These are phyloP conservation scores for Porites lobata DNA, from an alignment of 92 coral and sea anemone genomes.

Conservation along the genomic window DNA sequence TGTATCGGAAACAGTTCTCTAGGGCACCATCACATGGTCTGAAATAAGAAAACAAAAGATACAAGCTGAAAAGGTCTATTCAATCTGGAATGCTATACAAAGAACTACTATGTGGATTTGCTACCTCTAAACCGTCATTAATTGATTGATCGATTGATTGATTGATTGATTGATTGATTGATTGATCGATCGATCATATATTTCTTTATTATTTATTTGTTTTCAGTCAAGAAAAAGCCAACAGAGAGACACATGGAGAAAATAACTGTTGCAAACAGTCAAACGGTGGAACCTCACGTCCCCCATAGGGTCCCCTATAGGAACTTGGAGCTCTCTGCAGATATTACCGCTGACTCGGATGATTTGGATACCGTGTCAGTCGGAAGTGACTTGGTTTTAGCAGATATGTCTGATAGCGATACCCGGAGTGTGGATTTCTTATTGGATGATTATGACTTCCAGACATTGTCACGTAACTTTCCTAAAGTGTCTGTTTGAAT, in stretches of 20 bases:
- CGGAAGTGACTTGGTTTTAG: conserved; percentile 69
- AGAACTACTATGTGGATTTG: too few species aligned
- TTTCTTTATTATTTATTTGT: neutral
- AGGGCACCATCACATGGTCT: too few species aligned
- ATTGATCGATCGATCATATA: neutral
- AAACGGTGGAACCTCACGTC: neutral
- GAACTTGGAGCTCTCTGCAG: conserved; percentile 9
- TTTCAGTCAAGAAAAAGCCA: conserved; percentile 34
- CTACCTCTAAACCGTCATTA: too few species aligned
- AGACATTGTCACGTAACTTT: conserved; percentile 20
- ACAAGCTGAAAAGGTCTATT: too few species aligned
- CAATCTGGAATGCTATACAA: too few species aligned
- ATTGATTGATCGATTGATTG: too few species aligned
- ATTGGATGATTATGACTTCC: conserved; percentile 33
- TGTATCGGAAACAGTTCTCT: too few species aligned
- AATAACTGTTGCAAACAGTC: conserved; percentile 22
- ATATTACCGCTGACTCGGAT: conserved; percentile 36
- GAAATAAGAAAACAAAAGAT: too few species aligned
- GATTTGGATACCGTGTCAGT: conserved; percentile 27
- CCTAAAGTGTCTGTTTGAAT: conserved; percentile 45
- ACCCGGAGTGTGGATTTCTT: conserved; percentile 73
- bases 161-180: too few species aligned
- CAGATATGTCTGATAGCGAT: conserved; percentile 82
- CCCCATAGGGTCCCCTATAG: neutral
- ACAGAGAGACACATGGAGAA: conserved; percentile 31